Evolutionary conservation across 2,888 invertebrate species (phyloP).

Genomic region (Lasioglossum leucozonium): DNA sequence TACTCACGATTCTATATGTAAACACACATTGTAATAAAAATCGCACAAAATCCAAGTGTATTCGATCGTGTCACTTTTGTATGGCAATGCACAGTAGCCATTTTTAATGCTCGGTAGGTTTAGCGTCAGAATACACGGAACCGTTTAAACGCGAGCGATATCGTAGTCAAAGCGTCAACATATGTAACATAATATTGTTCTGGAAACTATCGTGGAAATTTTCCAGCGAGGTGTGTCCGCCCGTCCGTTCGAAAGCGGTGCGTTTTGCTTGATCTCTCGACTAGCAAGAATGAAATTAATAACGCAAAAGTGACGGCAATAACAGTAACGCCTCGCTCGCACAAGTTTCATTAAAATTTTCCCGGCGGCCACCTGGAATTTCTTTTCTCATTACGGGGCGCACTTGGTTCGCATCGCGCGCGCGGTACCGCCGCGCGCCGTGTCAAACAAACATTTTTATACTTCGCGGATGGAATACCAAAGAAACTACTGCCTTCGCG

Average conservation of each 20-base stretch:
- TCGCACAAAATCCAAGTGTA: too few species aligned
- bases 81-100: too few species aligned
- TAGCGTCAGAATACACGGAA: too few species aligned
- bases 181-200: neutral
- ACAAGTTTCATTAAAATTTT: neutral
- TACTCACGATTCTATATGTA: too few species aligned
- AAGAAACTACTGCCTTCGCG: neutral
- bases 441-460: neutral
- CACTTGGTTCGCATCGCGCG: neutral
- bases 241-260: neutral
- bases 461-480: neutral
- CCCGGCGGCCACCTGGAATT: neutral
- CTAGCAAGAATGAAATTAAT: neutral
- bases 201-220: neutral
- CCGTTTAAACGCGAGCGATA: neutral
- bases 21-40: too few species aligned
- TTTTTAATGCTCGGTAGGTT: too few species aligned
- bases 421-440: neutral
- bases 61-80: too few species aligned
- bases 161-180: too few species aligned
- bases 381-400: neutral
- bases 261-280: neutral
- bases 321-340: neutral
- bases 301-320: constrained; percentile 2
- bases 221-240: too few species aligned